A percentile compares a stretch with the other conserved stretches of the same genome.
phyloP scores from a whole-genome alignment of 2,113 vertebrate species.

The Chloroceryle aenea region DNA sequence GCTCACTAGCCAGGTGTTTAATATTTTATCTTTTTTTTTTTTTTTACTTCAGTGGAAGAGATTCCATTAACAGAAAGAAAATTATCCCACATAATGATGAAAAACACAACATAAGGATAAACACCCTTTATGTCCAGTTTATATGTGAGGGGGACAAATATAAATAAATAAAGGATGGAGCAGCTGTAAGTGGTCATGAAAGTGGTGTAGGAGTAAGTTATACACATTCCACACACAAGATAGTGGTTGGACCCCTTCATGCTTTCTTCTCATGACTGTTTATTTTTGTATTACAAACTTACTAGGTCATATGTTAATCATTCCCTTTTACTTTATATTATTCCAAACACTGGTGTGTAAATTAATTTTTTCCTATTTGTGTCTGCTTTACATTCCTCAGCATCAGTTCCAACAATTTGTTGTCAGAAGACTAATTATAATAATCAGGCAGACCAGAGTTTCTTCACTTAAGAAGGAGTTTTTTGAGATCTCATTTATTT shows the following conservation, averaged over 20 bases:
- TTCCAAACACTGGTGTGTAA: neutral
- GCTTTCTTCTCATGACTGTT: neutral
- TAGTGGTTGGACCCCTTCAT: neutral
- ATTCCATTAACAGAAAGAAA: neutral
- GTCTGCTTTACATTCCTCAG: neutral
- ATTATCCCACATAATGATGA: neutral
- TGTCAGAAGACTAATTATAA: conserved; percentile 1
- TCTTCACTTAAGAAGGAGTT: neutral
- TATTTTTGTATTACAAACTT: neutral
- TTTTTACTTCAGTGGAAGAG: neutral
- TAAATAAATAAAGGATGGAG: neutral
- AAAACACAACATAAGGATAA: neutral
- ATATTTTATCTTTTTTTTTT: neutral
- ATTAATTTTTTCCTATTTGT: neutral
- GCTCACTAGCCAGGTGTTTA: neutral
- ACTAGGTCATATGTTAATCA: neutral
- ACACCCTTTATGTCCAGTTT: neutral
- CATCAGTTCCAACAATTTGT: neutral
- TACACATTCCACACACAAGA: neutral
- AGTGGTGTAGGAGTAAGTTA: neutral
- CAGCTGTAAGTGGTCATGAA: neutral
- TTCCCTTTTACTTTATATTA: neutral
- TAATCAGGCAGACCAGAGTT: neutral
- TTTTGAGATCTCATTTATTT: neutral
- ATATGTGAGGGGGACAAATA: neutral